A percentile compares a stretch with the other conserved stretches of the same genome.
These are phyloP conservation scores for Lomographa bimaculata DNA, from an alignment of 2,888 invertebrate genomes.

Conservation along the genomic window DNA sequence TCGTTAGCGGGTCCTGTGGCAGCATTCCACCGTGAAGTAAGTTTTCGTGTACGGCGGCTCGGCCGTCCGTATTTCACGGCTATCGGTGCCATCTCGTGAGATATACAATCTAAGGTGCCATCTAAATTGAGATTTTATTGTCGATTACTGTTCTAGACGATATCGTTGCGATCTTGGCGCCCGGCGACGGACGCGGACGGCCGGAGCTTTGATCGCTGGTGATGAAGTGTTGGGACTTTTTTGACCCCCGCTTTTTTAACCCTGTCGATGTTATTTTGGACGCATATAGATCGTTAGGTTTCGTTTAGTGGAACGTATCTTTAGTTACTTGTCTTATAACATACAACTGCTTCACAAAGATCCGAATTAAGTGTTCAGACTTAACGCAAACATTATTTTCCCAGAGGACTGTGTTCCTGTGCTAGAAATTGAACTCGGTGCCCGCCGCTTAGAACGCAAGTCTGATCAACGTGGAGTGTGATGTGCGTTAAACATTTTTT, in stretches of 20 bases:
- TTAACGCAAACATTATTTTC: too few relatives aligned
- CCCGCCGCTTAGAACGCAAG: too few relatives aligned
- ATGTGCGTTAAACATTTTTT: too few relatives aligned
- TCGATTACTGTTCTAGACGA: constrained; percentile 81
- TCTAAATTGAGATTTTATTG: constrained; percentile 84
- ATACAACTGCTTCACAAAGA: too few relatives aligned
- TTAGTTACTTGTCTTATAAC: too few relatives aligned
- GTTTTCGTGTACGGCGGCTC: constrained; percentile 77
- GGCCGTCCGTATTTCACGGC: constrained; percentile 80
- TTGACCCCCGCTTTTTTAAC: constrained; percentile 14
- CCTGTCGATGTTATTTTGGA: constrained; percentile 3
- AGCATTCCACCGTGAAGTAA: constrained; percentile 79
- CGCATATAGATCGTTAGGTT: too few relatives aligned
- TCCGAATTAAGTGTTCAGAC: too few relatives aligned
- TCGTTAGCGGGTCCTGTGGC: constrained; percentile 79
- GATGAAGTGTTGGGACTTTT: constrained; percentile 29
- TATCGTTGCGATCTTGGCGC: constrained; percentile 84
- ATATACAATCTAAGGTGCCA: constrained; percentile 45
- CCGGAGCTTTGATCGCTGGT: constrained; percentile 56
- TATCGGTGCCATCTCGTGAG: constrained; percentile 75
- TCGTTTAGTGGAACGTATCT: too few relatives aligned
- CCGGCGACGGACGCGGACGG: constrained; percentile 48
- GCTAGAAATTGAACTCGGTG: too few relatives aligned
- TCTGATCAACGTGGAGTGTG: too few relatives aligned
- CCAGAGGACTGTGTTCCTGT: too few relatives aligned